phyloP scores from a whole-genome alignment of 2,888 invertebrate species.

The Andrena camellia region DNA sequence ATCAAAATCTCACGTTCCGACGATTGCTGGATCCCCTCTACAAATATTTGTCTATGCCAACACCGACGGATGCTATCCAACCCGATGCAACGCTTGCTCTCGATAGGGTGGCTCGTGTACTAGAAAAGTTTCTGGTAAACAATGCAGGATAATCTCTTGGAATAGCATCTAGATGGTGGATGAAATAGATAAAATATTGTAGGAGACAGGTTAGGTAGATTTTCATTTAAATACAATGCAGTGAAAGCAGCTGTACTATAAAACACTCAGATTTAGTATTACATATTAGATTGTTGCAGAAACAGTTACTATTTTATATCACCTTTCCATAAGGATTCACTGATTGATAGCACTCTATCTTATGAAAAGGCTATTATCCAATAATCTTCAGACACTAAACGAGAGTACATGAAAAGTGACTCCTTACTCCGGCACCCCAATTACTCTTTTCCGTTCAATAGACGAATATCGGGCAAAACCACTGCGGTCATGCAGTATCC shows the following conservation, averaged over 20 bases:
- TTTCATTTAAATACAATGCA: background rate
- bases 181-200: background rate
- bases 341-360: background rate
- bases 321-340: too few species aligned
- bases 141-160: background rate
- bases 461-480: background rate
- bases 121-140: background rate
- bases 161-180: background rate
- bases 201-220: background rate
- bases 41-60: slow-evolving; percentile 62
- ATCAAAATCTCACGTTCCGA: slow-evolving; percentile 69
- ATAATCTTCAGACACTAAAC: background rate
- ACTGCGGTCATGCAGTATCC: background rate
- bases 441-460: background rate
- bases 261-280: too few species aligned
- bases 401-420: too few species aligned
- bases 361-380: background rate
- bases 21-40: slow-evolving; percentile 40
- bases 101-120: background rate
- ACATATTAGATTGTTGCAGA: too few species aligned
- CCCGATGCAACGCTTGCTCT: background rate
- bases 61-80: background rate
- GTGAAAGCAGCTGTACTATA: too few species aligned
- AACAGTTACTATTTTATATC: too few species aligned
- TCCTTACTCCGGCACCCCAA: background rate